Conservation (phyloP, 2,113 vertebrate species). For the Malaclemys terrapin region DNA sequence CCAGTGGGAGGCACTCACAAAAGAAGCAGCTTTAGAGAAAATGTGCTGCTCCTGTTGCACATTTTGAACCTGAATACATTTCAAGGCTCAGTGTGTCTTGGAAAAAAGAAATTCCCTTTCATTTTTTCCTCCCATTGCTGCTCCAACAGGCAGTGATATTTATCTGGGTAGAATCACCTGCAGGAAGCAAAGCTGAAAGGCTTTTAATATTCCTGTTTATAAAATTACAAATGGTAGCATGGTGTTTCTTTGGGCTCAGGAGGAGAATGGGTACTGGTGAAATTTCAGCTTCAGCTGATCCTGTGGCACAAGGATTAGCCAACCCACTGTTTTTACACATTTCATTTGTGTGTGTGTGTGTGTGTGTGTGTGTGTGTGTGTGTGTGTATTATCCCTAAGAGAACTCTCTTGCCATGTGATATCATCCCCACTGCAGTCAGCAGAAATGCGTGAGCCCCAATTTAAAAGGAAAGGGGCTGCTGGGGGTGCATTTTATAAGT, state of each 20-base stretch:
- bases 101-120: background rate
- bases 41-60: background rate
- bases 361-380: background rate
- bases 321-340: background rate
- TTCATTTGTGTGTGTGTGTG: background rate
- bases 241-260: background rate
- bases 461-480: background rate
- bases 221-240: fast-evolving
- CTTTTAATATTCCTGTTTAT: background rate
- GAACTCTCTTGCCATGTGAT: background rate
- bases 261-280: background rate
- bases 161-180: background rate
- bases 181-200: background rate
- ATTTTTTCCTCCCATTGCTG: background rate
- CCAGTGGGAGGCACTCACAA: fast-evolving
- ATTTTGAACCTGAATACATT: background rate
- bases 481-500: background rate
- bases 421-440: background rate
- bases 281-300: background rate
- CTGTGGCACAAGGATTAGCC: background rate
- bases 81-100: background rate
- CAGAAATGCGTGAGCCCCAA: background rate
- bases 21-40: background rate
- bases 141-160: background rate
- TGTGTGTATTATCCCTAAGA: background rate